phyloP scores from a whole-genome alignment of 2,888 invertebrate species.

The Aspidapion aeneum region DNA sequence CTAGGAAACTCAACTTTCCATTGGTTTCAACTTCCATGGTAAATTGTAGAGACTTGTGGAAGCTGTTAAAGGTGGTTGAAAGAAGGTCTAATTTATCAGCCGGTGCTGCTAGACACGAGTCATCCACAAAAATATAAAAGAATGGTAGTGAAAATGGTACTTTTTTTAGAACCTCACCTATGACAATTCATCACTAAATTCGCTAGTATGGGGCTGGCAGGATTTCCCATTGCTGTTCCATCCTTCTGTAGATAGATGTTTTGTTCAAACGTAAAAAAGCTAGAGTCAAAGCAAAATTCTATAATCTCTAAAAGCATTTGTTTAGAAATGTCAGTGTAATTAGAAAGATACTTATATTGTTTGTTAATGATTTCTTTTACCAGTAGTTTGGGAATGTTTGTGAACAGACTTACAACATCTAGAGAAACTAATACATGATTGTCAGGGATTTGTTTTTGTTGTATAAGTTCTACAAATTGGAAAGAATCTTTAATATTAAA shows the following conservation, averaged over 20 bases:
- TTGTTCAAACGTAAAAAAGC: not conserved
- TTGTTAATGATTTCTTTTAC: not conserved
- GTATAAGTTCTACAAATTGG: not conserved
- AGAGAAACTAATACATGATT: not conserved
- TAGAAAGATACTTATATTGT: not conserved
- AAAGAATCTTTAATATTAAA: not conserved
- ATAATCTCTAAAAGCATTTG: not conserved
- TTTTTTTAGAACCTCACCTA: too few relatives aligned
- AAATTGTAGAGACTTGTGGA: not conserved
- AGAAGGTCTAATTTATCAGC: too few relatives aligned
- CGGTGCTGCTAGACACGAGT: too few relatives aligned
- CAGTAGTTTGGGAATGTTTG: not conserved
- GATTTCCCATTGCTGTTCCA: not conserved
- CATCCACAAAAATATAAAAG: too few relatives aligned
- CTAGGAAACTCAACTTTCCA: too few relatives aligned
- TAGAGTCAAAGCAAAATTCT: not conserved
- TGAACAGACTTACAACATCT: not conserved
- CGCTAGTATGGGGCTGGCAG: too few relatives aligned
- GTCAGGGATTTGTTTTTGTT: not conserved
- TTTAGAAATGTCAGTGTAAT: not conserved
- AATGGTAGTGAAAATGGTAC: too few relatives aligned
- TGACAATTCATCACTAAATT: too few relatives aligned
- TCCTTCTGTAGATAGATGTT: not conserved
- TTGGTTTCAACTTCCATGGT: too few relatives aligned
- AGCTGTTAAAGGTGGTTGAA: too few relatives aligned